These are phyloP conservation scores for Nephotettix cincticeps DNA, from an alignment of 1,140 invertebrate genomes.

Conservation along the genomic window DNA sequence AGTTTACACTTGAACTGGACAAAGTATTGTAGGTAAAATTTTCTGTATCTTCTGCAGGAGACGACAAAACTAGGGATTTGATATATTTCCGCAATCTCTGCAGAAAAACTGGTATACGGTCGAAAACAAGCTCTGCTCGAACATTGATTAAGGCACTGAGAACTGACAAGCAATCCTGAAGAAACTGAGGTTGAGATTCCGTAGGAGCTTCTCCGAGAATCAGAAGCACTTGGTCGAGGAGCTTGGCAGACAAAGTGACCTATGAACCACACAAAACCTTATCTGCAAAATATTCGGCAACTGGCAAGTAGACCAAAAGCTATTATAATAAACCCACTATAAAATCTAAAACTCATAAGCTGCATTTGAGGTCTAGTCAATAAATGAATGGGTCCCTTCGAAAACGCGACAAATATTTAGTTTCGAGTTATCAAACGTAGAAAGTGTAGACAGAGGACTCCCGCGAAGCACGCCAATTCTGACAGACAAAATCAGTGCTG, in stretches of 20 bases:
- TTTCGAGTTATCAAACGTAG: too few species aligned
- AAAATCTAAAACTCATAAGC: too few species aligned
- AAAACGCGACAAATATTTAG: too few species aligned
- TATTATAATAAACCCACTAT: too few species aligned
- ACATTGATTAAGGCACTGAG: not conserved
- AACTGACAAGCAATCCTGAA: not conserved
- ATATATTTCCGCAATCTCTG: not conserved
- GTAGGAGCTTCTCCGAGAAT: not conserved
- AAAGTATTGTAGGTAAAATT: not conserved
- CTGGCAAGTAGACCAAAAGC: too few species aligned
- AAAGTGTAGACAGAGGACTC: too few species aligned
- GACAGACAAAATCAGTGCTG: too few species aligned
- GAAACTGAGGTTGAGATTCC: not conserved
- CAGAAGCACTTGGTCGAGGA: not conserved
- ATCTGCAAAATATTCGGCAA: too few species aligned
- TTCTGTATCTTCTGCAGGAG: not conserved
- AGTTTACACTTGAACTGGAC: not conserved
- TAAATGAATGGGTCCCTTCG: too few species aligned
- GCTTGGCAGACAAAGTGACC: not conserved
- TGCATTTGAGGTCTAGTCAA: too few species aligned
- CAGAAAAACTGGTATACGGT: not conserved
- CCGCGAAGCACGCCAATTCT: too few species aligned
- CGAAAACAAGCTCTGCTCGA: not conserved
- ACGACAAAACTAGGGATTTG: not conserved
- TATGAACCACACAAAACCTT: not conserved